A percentile compares a stretch with the other conserved stretches of the same genome.
Evolutionary conservation across 2,113 vertebrate species (phyloP).

Genomic region (Aspidoscelis tigris): DNA sequence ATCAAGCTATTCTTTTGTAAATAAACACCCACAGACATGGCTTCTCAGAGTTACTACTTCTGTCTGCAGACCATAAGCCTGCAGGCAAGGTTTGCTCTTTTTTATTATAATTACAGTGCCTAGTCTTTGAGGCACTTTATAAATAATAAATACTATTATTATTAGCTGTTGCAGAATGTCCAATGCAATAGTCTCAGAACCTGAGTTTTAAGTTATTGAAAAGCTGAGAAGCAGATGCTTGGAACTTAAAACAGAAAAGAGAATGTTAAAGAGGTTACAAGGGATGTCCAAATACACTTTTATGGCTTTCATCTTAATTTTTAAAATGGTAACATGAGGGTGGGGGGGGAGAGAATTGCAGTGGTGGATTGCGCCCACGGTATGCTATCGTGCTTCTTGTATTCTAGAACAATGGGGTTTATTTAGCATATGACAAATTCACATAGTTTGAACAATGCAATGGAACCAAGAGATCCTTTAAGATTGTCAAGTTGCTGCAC

Average conservation of each 20-base stretch:
- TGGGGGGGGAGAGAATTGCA: neutral
- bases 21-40: neutral
- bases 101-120: neutral
- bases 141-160: conserved; percentile 31
- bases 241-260: neutral
- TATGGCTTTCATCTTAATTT: neutral
- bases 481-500: too few species aligned
- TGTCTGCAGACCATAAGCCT: neutral
- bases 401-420: too few species aligned
- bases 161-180: conserved; percentile 8
- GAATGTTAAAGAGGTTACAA: neutral
- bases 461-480: too few species aligned
- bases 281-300: neutral
- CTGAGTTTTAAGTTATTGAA: neutral
- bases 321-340: neutral
- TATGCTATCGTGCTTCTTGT: too few species aligned
- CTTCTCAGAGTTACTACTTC: neutral
- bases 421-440: too few species aligned
- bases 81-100: conserved; percentile 8
- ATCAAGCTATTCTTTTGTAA: conserved; percentile 2
- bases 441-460: too few species aligned
- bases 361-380: too few species aligned
- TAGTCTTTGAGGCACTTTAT: neutral
- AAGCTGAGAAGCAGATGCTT: neutral
- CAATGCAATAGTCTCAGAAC: neutral